Percentiles rank a stretch among this genome's conserved stretches.
Conservation (phyloP, 1,140 invertebrate genomes). For the Pseudachorutes palmiensis region DNA sequence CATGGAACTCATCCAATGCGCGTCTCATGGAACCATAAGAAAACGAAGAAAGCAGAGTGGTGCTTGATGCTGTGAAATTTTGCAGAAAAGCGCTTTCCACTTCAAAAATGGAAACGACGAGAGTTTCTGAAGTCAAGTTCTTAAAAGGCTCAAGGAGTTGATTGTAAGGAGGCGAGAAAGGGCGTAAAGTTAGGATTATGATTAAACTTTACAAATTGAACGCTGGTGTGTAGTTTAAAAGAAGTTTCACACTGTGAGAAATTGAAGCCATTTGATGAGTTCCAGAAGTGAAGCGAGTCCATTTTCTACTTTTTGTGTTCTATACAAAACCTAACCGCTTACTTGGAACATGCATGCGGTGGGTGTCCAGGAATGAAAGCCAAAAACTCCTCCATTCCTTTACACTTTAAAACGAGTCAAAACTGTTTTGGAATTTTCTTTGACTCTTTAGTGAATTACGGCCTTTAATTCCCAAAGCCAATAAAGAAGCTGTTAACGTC, state of each 20-base stretch:
- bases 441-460: not conserved
- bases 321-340: no score
- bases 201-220: conserved; percentile 10
- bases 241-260: not conserved
- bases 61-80: not conserved
- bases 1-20: not conserved
- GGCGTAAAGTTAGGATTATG: conserved; percentile 6
- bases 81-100: not conserved
- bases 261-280: not conserved
- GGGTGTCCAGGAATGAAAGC: no score
- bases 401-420: not conserved
- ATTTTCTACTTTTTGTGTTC: no score
- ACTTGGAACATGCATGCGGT: no score
- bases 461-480: conserved; percentile 1
- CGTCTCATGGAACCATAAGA: not conserved
- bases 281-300: not conserved
- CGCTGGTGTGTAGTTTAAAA: not conserved
- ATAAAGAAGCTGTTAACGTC: not conserved
- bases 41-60: no score
- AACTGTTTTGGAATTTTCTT: not conserved
- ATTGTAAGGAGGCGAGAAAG: not conserved
- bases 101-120: no score
- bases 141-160: not conserved
- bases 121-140: not conserved
- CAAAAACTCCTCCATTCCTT: no score